phyloP scores from a whole-genome alignment of 1,140 invertebrate genomes.

The Dendroctonus valens region DNA sequence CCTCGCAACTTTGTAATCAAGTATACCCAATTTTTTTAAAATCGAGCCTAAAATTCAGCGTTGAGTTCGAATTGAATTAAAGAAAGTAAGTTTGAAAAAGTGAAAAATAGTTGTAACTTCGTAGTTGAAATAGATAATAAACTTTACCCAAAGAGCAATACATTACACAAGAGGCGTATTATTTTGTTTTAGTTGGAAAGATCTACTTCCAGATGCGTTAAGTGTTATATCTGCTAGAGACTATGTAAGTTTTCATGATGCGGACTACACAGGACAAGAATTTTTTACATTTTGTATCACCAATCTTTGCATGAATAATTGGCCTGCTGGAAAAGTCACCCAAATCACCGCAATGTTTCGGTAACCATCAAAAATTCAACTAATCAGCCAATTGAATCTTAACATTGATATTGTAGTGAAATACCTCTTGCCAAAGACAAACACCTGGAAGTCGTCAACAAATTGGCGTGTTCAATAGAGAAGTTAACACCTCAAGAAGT shows the following conservation, averaged over 20 bases:
- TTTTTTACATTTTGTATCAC: conserved; percentile 48
- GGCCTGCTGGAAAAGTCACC: conserved; percentile 49
- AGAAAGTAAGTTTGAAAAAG: too few species aligned
- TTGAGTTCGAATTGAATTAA: too few species aligned
- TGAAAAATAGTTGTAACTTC: too few species aligned
- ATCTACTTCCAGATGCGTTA: conserved; percentile 51
- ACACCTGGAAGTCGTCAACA: conserved; percentile 49
- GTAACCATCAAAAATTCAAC: conserved; percentile 36
- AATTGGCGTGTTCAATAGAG: conserved; percentile 50
- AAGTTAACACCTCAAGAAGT: conserved; percentile 52
- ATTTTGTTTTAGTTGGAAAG: conserved; percentile 50
- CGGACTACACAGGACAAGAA: conserved; percentile 49
- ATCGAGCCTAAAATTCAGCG: too few species aligned
- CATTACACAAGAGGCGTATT: conserved; percentile 6
- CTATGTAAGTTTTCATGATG: conserved; percentile 46
- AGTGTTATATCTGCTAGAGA: conserved; percentile 45
- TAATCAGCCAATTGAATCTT: not conserved
- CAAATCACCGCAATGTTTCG: conserved; percentile 52
- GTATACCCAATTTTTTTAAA: too few species aligned
- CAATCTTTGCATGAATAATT: conserved; percentile 48
- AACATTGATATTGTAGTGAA: conserved; percentile 32
- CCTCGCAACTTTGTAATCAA: too few species aligned
- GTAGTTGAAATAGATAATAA: too few species aligned
- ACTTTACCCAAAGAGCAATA: too few species aligned
- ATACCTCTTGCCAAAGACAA: conserved; percentile 48